Evolutionary conservation across 2,888 invertebrate genomes (phyloP).

Genomic region (Latheticus oryzae): DNA sequence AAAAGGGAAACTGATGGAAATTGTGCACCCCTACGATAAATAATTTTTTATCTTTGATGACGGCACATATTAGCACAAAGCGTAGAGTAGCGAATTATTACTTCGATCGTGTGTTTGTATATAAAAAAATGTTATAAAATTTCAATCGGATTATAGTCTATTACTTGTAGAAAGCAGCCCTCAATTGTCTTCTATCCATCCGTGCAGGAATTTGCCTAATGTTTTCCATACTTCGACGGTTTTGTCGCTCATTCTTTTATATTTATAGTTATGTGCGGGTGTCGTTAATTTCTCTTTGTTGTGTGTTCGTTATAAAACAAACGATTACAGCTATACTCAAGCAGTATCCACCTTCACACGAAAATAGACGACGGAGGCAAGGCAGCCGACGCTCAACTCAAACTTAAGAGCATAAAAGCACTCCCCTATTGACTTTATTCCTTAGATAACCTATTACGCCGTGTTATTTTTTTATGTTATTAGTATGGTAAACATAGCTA

Average conservation of each 20-base stretch:
- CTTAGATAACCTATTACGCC: conserved; percentile 41
- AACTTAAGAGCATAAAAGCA: conserved; percentile 40
- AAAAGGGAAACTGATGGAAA: conserved; percentile 55
- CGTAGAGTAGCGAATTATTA: conserved; percentile 25
- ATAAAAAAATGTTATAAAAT: conserved; percentile 41
- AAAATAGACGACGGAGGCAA: conserved; percentile 46
- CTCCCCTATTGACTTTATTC: conserved; percentile 42
- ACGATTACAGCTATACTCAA: conserved; percentile 43
- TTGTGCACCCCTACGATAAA: conserved; percentile 52
- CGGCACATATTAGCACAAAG: conserved; percentile 50
- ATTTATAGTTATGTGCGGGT: conserved; percentile 60
- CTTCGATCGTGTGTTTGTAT: conserved; percentile 30
- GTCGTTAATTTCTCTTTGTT: conserved; percentile 61
- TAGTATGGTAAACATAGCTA: conserved; percentile 36
- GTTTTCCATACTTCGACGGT: conserved; percentile 57
- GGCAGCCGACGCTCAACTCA: conserved; percentile 42
- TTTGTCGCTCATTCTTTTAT: conserved; percentile 58
- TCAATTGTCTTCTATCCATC: conserved; percentile 56
- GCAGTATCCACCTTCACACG: conserved; percentile 36
- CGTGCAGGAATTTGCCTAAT: conserved; percentile 60
- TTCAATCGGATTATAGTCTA: conserved; percentile 40
- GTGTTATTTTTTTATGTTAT: conserved; percentile 40
- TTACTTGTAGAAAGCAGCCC: conserved; percentile 31
- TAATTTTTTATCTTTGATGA: conserved; percentile 57
- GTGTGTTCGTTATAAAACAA: conserved; percentile 53